Evolutionary conservation across 2,113 vertebrate genomes (phyloP).

Genomic region (Epinephelus cyanopodus): DNA sequence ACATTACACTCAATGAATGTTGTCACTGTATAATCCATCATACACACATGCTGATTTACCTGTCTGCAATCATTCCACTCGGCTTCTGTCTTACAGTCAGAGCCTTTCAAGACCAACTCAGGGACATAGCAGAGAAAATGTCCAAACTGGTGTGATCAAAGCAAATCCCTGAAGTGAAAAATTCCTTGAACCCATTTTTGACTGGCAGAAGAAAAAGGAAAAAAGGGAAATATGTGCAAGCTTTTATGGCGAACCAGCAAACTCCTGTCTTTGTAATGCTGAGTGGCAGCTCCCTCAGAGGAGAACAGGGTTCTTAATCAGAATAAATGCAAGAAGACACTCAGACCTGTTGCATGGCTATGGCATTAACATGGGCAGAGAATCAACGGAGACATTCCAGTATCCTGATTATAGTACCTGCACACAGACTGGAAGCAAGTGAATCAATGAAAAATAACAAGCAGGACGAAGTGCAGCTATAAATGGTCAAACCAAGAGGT

Average conservation of each 20-base stretch:
- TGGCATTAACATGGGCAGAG: constrained; percentile 28
- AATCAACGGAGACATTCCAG: constrained; percentile 20
- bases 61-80: constrained; percentile 49
- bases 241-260: constrained; percentile 55
- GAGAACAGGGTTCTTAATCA: constrained; percentile 40
- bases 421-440: constrained; percentile 15
- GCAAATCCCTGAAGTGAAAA: constrained; percentile 60
- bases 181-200: constrained; percentile 53
- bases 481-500: constrained; percentile 28
- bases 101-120: constrained; percentile 49
- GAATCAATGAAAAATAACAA: constrained; percentile 41
- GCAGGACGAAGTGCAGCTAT: constrained; percentile 8
- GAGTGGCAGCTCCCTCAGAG: constrained; percentile 60
- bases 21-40: constrained; percentile 39
- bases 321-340: constrained; percentile 43
- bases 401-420: constrained; percentile 38
- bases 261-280: constrained; percentile 54
- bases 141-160: constrained; percentile 63
- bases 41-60: constrained; percentile 41
- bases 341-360: constrained; percentile 41
- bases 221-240: constrained; percentile 44
- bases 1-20: constrained; percentile 15
- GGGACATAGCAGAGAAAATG: constrained; percentile 52
- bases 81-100: constrained; percentile 30
- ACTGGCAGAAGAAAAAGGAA: constrained; percentile 28